Percentiles rank a stretch among this genome's conserved stretches.
These are phyloP conservation scores for Dendrolimus kikuchii DNA, from an alignment of 1,140 invertebrate genomes.

Conservation along the genomic window DNA sequence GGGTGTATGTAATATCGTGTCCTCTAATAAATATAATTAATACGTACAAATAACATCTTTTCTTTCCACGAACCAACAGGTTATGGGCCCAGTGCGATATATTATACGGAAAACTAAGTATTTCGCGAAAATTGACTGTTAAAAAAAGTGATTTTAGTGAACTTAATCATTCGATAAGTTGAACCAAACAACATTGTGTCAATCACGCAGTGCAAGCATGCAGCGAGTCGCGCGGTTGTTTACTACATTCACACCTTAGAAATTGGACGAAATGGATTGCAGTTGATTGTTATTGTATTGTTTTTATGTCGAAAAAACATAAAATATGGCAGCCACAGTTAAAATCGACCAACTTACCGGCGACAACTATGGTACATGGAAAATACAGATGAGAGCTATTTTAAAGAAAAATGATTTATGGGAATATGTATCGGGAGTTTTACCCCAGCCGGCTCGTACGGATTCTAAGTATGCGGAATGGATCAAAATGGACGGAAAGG, in stretches of 20 bases:
- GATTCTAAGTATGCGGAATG: constrained; percentile 22
- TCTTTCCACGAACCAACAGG: not conserved
- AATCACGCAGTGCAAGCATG: not conserved
- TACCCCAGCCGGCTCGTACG: constrained; percentile 10
- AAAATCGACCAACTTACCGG: constrained; percentile 15
- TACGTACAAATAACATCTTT: too few species aligned
- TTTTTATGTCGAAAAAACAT: constrained; percentile 8
- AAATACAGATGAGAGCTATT: constrained; percentile 26
- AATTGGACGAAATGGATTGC: not conserved
- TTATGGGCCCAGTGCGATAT: constrained; percentile 2
- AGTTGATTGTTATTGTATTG: not conserved
- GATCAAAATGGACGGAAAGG: constrained; percentile 23
- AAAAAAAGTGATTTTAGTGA: not conserved
- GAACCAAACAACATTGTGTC: not conserved
- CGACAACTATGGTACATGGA: constrained; percentile 25
- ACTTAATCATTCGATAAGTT: not conserved
- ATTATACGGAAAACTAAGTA: not conserved
- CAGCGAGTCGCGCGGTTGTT: not conserved
- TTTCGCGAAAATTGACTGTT: not conserved
- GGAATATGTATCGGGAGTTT: constrained; percentile 18
- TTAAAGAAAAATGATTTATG: constrained; percentile 28
- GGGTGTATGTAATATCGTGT: too few species aligned
- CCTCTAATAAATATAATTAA: too few species aligned
- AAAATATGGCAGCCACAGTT: constrained; percentile 18
- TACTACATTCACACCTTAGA: not conserved